These are phyloP conservation scores for Ciconia nigra DNA, from an alignment of 2,797 vertebrate genomes.

Conservation along the genomic window DNA sequence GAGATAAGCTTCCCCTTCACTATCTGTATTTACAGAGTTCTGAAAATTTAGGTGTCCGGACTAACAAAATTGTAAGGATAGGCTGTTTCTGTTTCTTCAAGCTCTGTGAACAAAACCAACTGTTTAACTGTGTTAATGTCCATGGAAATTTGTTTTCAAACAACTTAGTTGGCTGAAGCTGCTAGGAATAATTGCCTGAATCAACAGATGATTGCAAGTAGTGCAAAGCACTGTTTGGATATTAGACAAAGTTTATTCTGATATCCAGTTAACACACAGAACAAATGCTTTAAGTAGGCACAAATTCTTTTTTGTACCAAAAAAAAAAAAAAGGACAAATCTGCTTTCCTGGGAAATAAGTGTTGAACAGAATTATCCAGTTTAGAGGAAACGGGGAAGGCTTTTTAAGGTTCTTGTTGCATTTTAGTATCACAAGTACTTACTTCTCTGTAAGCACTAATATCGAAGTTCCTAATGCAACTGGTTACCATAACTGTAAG, in stretches of 20 bases:
- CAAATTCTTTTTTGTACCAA: neutral
- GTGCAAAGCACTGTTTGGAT: neutral
- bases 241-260: neutral
- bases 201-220: neutral
- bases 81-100: neutral
- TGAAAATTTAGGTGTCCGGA: neutral
- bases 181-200: neutral
- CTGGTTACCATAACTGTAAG: neutral
- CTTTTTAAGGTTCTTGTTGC: neutral
- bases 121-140: neutral
- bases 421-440: neutral
- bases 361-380: neutral
- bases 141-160: neutral
- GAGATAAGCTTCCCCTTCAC: neutral
- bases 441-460: neutral
- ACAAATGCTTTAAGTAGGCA: neutral
- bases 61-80: neutral
- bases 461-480: neutral
- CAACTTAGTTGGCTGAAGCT: neutral
- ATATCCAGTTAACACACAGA: neutral
- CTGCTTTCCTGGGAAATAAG: neutral
- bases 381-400: neutral
- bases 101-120: neutral
- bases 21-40: neutral
- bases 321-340: neutral